Evolutionary conservation across 2,113 vertebrate species (phyloP).

Genomic region (Datnioides undecimradiatus): DNA sequence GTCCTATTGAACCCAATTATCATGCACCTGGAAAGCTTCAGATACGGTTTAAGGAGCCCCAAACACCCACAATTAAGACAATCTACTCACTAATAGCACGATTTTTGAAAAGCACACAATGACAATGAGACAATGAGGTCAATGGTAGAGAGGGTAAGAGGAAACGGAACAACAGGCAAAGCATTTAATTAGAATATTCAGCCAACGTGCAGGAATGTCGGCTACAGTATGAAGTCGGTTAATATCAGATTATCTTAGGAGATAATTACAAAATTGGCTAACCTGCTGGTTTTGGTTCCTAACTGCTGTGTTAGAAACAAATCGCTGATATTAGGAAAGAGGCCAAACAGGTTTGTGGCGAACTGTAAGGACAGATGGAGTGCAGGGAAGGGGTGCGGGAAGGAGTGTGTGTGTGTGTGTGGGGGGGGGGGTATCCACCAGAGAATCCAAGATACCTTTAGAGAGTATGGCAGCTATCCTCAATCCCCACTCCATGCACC

Average conservation of each 20-base stretch:
- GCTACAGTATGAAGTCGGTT: neutral
- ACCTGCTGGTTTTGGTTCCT: neutral
- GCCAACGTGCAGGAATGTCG: neutral
- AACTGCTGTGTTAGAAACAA: neutral
- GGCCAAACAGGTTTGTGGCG: neutral
- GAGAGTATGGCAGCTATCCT: neutral
- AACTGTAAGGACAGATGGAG: neutral
- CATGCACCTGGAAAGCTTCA: neutral
- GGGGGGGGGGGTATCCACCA: neutral
- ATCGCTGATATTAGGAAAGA: neutral
- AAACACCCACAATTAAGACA: neutral
- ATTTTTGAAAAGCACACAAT: neutral
- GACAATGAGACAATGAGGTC: neutral
- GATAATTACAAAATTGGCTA: neutral
- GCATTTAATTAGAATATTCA: neutral
- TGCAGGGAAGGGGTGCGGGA: neutral
- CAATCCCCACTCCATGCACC: neutral
- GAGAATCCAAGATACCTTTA: neutral
- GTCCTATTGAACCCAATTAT: slow-evolving; percentile 2
- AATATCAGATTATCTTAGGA: neutral
- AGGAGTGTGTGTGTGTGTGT: too few species aligned
- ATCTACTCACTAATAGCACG: neutral
- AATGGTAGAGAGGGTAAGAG: neutral
- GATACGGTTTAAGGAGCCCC: neutral
- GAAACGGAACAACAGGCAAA: too few species aligned